These are phyloP conservation scores for Anableps anableps DNA, from an alignment of 2,797 vertebrate genomes.

Conservation along the genomic window DNA sequence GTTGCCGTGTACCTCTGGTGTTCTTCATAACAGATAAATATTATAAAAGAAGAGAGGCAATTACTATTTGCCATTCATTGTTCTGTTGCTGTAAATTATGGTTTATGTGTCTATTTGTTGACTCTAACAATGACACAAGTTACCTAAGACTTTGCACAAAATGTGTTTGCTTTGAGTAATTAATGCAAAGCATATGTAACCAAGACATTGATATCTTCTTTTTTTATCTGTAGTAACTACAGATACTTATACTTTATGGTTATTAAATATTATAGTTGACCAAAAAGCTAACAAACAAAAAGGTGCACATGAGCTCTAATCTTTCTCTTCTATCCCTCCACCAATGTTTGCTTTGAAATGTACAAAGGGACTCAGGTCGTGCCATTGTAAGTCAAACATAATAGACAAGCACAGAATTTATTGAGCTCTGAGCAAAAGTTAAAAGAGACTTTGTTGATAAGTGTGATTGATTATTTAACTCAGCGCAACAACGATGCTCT, in stretches of 20 bases:
- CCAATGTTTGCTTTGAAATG: slow-evolving; percentile 60
- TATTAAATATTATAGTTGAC: slow-evolving; percentile 61
- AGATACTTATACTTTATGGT: slow-evolving; percentile 19
- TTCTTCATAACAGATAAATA: slow-evolving; percentile 19
- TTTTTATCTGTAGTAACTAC: slow-evolving; percentile 9
- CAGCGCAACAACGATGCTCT: neutral
- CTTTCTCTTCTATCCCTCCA: slow-evolving; percentile 40
- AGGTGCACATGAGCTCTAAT: slow-evolving; percentile 34
- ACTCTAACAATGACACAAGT: slow-evolving; percentile 44
- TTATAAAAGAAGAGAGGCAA: slow-evolving; percentile 17
- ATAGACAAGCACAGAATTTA: slow-evolving; percentile 26
- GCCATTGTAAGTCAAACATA: slow-evolving; percentile 60
- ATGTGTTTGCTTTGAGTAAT: neutral
- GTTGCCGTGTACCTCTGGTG: neutral
- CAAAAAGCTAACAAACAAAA: slow-evolving; percentile 34
- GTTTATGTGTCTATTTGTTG: slow-evolving; percentile 35
- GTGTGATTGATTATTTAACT: slow-evolving; percentile 14
- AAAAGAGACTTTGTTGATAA: slow-evolving; percentile 32
- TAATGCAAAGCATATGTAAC: neutral
- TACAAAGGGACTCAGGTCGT: slow-evolving; percentile 41
- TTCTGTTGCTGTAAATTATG: slow-evolving; percentile 26
- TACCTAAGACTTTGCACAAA: neutral
- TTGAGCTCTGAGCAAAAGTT: slow-evolving; percentile 29
- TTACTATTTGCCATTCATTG: slow-evolving; percentile 32
- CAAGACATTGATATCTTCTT: neutral